Base-by-base conservation (phyloP, 30 jellyfish, hydroid and myxozoan species). In the Hydra vulgaris region DNA sequence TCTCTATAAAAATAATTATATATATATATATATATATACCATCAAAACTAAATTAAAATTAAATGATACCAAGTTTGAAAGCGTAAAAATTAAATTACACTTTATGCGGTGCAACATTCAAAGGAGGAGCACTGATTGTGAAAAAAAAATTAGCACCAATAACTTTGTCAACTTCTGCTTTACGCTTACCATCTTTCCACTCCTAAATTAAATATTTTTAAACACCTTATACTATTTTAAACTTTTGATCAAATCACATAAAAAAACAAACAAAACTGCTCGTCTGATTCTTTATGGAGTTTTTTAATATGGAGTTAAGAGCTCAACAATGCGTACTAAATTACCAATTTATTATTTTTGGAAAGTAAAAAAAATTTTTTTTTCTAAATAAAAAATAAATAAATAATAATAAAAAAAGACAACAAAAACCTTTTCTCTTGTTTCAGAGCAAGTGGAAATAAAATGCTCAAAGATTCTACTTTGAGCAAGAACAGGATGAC, bases 111-210 rank as follows among this genome's bases (percentile, higher is more conserved):
- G 95, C 73, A 53, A 92, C 81, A 27, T 78, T 69, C 52, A 88
- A 90, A 40, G 80, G 87, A 7, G 98, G 95, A 19, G 96, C 23
- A 0, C 83, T 22, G 26, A 92, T 83, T 15, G 96, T 92, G 83
- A 85, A 84, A 81, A 87, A 92, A 72, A 92, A 92, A 53, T 82
- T 90, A 8, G 96, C 89, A 12, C 98, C 98, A 55, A 87, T 84
- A 0, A 92, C 83, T 72, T 92, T 92, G 75, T 92, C 98, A 54
- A 87, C 71, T 84, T 92, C 98, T 17, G 98, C 98, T 83, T 84
- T 87, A 79, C 98, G 54, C 77, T 92, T 92, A 22, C 95, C 95
- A 25, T 92, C 95, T 70, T 92, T 92, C 98, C 98, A 92, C 55
- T 87, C 98, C 98, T 92, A 15, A 7, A 70, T 74, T 26, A 73